These are phyloP conservation scores for Polymixis flavicincta DNA, from an alignment of 2,888 invertebrate genomes.

Conservation along the genomic window DNA sequence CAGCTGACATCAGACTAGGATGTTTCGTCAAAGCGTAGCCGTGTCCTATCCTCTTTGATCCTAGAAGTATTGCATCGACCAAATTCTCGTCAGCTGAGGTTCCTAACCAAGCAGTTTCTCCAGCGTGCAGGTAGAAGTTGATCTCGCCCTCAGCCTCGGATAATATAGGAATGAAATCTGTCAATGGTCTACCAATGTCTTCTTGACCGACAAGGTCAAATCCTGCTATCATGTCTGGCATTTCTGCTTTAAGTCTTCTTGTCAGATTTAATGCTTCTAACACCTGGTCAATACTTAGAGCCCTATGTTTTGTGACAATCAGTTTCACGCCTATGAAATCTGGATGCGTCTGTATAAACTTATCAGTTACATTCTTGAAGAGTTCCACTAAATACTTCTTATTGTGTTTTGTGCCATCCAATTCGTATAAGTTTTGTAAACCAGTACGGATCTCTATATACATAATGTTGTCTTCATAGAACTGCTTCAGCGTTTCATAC, in stretches of 20 bases:
- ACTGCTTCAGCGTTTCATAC: slow-evolving; percentile 91
- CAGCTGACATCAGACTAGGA: slow-evolving; percentile 91
- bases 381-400: slow-evolving; percentile 89
- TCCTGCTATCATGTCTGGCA: slow-evolving; percentile 93
- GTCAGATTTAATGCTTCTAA: slow-evolving; percentile 81
- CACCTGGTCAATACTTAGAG: slow-evolving; percentile 78
- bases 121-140: slow-evolving; percentile 94
- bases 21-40: slow-evolving; percentile 94
- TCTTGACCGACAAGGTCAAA: slow-evolving; percentile 96
- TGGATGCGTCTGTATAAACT: slow-evolving; percentile 91
- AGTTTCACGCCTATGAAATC: slow-evolving; percentile 93
- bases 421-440: slow-evolving; percentile 87
- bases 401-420: slow-evolving; percentile 88
- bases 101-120: slow-evolving; percentile 95
- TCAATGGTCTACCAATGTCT: slow-evolving; percentile 92
- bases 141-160: slow-evolving; percentile 87
- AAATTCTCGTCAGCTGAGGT: slow-evolving; percentile 93
- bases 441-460: slow-evolving; percentile 93
- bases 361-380: slow-evolving; percentile 89
- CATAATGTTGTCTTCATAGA: slow-evolving; percentile 93
- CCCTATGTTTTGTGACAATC: slow-evolving; percentile 88
- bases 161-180: slow-evolving; percentile 90
- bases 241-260: slow-evolving; percentile 81
- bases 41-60: slow-evolving; percentile 94
- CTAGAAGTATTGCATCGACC: slow-evolving; percentile 94